Evolutionary conservation across 2,888 invertebrate genomes (phyloP).

Genomic region (Netelia melanura): DNA sequence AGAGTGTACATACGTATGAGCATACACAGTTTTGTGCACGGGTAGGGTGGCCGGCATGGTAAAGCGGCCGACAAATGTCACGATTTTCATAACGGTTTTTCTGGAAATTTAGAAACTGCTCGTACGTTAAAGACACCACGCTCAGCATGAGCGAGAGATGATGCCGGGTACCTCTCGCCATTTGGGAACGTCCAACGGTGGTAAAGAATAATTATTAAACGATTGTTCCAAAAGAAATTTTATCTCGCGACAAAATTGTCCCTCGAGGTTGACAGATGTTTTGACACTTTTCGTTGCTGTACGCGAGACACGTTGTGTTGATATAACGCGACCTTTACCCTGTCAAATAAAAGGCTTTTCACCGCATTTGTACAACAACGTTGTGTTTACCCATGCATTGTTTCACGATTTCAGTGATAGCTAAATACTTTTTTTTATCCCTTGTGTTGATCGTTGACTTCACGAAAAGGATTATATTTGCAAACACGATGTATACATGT

Average conservation of each 20-base stretch:
- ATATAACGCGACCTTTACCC: neutral
- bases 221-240: constrained; percentile 27
- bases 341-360: neutral
- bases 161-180: constrained; percentile 82
- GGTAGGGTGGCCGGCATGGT: constrained; percentile 80
- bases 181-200: constrained; percentile 81
- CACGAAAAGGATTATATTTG: constrained; percentile 12
- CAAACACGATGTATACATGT: neutral
- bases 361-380: neutral
- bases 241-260: constrained; percentile 41
- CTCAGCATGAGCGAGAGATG: constrained; percentile 81
- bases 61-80: constrained; percentile 78
- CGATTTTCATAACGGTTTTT: constrained; percentile 81
- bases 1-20: neutral
- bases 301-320: neutral
- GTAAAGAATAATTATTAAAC: constrained; percentile 73
- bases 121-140: constrained; percentile 46
- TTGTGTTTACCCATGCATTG: neutral
- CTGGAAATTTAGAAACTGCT: constrained; percentile 59
- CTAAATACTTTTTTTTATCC: constrained; percentile 32
- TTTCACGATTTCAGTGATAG: neutral
- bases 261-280: constrained; percentile 78
- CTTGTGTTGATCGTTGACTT: constrained; percentile 28
- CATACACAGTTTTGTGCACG: constrained; percentile 1
- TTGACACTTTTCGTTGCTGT: constrained; percentile 68